Conservation (phyloP, 1,140 invertebrate species). For the Potamilus streckersoni region DNA sequence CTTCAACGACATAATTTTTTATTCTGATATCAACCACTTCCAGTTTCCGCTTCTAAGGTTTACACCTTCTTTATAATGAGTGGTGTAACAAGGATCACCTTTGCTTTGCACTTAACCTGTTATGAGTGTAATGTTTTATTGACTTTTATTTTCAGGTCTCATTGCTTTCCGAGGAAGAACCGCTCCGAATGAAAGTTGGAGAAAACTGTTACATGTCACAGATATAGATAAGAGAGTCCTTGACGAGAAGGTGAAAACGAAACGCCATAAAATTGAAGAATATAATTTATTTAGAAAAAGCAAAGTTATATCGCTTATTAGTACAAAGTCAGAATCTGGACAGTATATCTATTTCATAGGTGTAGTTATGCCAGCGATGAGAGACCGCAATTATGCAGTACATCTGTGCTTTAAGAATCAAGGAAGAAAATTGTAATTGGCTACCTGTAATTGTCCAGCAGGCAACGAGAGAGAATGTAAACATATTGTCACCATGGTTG, state of each 20-base stretch:
- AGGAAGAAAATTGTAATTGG: conserved; percentile 14
- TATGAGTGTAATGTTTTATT: not conserved
- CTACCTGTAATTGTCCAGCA: conserved; percentile 25
- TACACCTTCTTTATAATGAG: not conserved
- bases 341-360: conserved; percentile 7
- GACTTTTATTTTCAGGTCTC: conserved; percentile 6
- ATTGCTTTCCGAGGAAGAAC: conserved; percentile 11
- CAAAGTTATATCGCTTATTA: conserved; percentile 2
- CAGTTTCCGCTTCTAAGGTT: too few relatives aligned
- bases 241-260: conserved; percentile 14
- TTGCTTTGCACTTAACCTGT: not conserved
- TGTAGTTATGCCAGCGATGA: conserved; percentile 14
- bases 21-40: too few relatives aligned
- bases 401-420: conserved; percentile 23
- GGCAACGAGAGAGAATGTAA: conserved; percentile 24
- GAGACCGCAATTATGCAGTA: conserved; percentile 6
- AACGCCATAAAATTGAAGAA: conserved; percentile 11
- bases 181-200: conserved; percentile 11
- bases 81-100: not conserved
- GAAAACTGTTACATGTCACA: not conserved
- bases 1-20: too few relatives aligned
- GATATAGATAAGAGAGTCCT: conserved; percentile 16
- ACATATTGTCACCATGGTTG: conserved; percentile 21
- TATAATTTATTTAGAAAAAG: conserved; percentile 11
- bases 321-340: conserved; percentile 5